These are phyloP conservation scores for Plestiodon gilberti DNA, from an alignment of 2,113 vertebrate species.

Conservation along the genomic window DNA sequence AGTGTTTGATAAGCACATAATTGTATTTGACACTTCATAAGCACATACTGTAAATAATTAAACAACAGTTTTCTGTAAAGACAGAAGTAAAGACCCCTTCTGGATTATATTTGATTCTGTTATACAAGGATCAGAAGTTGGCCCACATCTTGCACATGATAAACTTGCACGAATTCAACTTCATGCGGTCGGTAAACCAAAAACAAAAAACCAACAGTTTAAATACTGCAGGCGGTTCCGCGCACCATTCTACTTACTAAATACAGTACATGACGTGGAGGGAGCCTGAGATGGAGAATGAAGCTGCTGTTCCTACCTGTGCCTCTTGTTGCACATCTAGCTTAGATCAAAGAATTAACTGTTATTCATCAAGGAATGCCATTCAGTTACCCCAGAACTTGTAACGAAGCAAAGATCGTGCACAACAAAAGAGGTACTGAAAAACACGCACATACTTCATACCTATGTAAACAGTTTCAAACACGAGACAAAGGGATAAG, in stretches of 20 bases:
- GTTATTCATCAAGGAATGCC: background rate
- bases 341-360: background rate
- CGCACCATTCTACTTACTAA: too few species aligned
- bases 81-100: background rate
- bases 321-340: background rate
- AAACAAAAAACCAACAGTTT: too few species aligned
- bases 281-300: too few species aligned
- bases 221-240: too few species aligned
- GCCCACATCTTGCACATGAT: too few species aligned
- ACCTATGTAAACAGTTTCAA: background rate
- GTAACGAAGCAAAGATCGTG: background rate
- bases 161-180: background rate
- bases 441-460: background rate
- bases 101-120: slow-evolving; percentile 50
- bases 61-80: background rate
- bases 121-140: background rate
- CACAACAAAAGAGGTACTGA: background rate
- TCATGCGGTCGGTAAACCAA: background rate
- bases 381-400: background rate
- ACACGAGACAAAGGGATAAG: background rate
- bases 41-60: slow-evolving; percentile 29
- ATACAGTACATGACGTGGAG: too few species aligned
- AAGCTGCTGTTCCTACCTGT: too few species aligned
- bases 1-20: slow-evolving; percentile 32
- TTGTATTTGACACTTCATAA: slow-evolving; percentile 2